Conservation (phyloP, 2,888 invertebrate genomes). For the Gisinianus flammeolus region DNA sequence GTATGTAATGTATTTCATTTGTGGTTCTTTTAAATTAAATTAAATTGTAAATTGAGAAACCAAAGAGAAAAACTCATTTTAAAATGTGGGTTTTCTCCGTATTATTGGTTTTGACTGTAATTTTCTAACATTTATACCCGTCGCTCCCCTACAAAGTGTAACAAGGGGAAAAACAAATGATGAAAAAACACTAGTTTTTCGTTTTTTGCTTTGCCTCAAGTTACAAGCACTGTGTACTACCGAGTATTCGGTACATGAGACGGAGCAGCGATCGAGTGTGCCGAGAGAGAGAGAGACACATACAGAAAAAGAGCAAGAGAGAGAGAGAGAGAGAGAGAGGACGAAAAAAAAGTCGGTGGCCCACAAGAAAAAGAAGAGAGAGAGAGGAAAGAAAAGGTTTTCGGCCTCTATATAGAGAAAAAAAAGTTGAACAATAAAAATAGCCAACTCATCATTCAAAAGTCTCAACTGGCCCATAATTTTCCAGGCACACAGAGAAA, state of each 20-base stretch:
- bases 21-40: too few relatives aligned
- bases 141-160: background rate
- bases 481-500: constrained; percentile 16
- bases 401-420: background rate
- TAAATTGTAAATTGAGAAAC: too few relatives aligned
- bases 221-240: background rate
- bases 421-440: constrained; percentile 40
- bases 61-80: too few relatives aligned
- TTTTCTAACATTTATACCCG: too few relatives aligned
- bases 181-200: constrained; percentile 21
- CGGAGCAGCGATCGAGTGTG: background rate
- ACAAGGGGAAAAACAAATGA: constrained; percentile 6
- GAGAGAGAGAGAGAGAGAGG: constrained; percentile 5
- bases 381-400: constrained; percentile 2
- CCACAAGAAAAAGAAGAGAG: background rate
- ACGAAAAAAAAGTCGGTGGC: constrained; percentile 1
- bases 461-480: constrained; percentile 27
- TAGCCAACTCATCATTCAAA: constrained; percentile 35
- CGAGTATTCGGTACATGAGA: background rate
- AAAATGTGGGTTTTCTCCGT: too few relatives aligned
- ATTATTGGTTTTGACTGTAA: too few relatives aligned
- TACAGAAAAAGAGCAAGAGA: too few relatives aligned
- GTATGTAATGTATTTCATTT: too few relatives aligned
- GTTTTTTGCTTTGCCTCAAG: background rate
- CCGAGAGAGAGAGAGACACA: constrained; percentile 4